phyloP scores from a whole-genome alignment of 2,113 vertebrate species.

The Lophura nycthemera region DNA sequence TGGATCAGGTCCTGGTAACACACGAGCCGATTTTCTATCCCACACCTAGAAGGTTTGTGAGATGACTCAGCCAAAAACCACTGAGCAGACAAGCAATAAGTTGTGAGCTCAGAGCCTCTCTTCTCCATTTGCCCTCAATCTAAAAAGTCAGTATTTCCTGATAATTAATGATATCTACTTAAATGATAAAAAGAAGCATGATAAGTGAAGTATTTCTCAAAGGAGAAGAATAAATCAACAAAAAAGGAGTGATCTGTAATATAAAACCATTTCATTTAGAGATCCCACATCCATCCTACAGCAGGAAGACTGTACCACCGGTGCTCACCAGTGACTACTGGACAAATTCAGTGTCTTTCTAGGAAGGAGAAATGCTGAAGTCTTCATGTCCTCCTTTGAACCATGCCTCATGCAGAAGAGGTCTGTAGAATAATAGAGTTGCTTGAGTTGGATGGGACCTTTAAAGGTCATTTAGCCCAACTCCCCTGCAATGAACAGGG shows the following conservation, averaged over 20 bases:
- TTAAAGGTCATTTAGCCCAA: too few relatives aligned
- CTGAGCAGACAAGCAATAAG: not conserved
- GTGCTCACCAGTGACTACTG: not conserved
- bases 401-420: too few relatives aligned
- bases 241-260: not conserved
- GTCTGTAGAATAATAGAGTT: too few relatives aligned
- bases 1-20: not conserved
- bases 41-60: constrained; percentile 11
- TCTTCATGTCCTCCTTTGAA: not conserved
- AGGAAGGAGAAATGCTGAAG: not conserved
- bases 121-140: not conserved
- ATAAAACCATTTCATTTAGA: not conserved
- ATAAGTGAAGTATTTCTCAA: not conserved
- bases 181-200: not conserved
- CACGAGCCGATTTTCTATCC: not conserved
- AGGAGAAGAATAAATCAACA: not conserved
- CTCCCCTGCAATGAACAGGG: too few relatives aligned
- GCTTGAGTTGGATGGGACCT: too few relatives aligned
- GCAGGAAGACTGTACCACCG: not conserved
- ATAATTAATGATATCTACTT: not conserved
- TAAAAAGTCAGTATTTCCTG: not conserved
- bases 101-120: not conserved
- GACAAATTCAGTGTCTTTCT: not conserved
- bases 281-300: not conserved
- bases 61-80: not conserved